Evolutionary conservation across 2,113 vertebrate genomes (phyloP), one percentile per base, ranked within the genome.

Genomic region (Anas platyrhynchos): DNA sequence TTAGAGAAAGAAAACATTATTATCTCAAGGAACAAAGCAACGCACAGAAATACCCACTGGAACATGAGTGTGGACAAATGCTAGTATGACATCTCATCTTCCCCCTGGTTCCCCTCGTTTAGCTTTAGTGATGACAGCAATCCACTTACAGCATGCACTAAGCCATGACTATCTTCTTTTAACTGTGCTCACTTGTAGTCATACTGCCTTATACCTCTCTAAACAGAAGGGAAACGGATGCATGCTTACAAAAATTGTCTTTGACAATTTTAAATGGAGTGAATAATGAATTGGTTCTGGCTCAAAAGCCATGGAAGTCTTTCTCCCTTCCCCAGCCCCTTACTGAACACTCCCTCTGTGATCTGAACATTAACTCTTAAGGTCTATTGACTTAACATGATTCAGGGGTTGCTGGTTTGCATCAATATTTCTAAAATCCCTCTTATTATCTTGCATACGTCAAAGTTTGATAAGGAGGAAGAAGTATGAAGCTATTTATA

Each of bases 381-480:
- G 89, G 79, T 77, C 91, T 72, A 92, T 80, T 93, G 95, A 91
- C 93, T 97, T 96, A 92, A 97, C 93, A 93, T 87, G 74, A 95
- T 94, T 92, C 94, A 82, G 84, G 68, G 91, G 89, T 95, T 91
- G 90, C 97, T 96, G 94, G 96, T 97, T 97, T 94, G 89, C 86
- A 96, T 95, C 93, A 97, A 74, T 96, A 97, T 96, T 97, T 95
- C 68, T 88, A 84, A 97, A 98, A 96, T 97, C 74, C 95, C 36
- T 91, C 92, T 91, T 95, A 97, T 90, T 97, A 97, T 98, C 95
- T 97, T 93, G 48, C 91, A 63, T 96, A 83, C 88, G 96, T 97
- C 96, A 97, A 91, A 90, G 71, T 96, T 93, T 90, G 96, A 97
- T 98, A 98, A 97, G 95, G 81, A 94, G 34, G 91, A 98, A 97